Conservation (phyloP, 2,797 vertebrate species). For the Alosa sapidissima region DNA sequence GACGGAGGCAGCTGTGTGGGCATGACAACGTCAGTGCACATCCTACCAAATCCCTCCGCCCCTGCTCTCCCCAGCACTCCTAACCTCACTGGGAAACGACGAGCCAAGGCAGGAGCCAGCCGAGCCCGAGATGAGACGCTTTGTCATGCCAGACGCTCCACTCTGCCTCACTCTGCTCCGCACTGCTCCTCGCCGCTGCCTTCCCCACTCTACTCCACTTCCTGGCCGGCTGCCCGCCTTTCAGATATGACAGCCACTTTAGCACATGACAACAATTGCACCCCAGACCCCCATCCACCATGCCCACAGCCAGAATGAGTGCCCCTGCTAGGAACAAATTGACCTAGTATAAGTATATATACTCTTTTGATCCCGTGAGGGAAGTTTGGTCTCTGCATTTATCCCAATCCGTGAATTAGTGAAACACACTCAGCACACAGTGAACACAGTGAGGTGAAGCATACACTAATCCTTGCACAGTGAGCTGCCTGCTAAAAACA, state of each 20-base stretch:
- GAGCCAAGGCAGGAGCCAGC: background rate
- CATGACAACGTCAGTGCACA: background rate
- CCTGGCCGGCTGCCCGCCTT: background rate
- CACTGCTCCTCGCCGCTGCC: background rate
- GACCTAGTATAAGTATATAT: background rate
- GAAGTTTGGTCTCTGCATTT: too few relatives aligned
- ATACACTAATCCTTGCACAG: too few relatives aligned
- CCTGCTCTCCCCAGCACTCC: background rate
- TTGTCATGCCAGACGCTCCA: background rate
- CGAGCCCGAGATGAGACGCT: background rate
- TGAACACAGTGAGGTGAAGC: too few relatives aligned
- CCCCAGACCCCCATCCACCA: background rate
- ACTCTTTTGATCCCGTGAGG: too few relatives aligned
- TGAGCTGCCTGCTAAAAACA: too few relatives aligned
- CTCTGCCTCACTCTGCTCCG: background rate
- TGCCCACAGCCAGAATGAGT: background rate
- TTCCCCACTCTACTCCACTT: background rate
- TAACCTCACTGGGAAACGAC: background rate
- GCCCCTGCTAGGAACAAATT: background rate
- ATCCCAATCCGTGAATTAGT: too few relatives aligned
- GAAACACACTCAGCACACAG: too few relatives aligned
- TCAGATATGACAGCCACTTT: background rate
- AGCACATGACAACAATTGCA: background rate
- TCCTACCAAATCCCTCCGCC: background rate
- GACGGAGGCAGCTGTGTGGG: background rate